A percentile compares a stretch with the other conserved stretches of the same genome.
Conservation (phyloP, 1,140 invertebrate species). For the Penaeus japonicus region DNA sequence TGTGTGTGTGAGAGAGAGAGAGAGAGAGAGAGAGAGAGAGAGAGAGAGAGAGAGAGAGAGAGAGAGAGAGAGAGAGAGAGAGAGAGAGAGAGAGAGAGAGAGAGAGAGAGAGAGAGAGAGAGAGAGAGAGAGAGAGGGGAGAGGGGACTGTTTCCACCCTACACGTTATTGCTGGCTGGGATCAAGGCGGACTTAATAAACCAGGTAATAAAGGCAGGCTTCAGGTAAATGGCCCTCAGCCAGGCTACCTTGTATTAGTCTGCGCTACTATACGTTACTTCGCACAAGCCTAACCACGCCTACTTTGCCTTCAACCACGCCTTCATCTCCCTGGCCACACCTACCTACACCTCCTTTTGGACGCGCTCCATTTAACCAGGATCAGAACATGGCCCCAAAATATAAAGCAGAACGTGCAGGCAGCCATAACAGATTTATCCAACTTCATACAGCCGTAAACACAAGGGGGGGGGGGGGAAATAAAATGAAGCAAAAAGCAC, state of each 20-base stretch:
- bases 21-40: not conserved
- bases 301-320: no score
- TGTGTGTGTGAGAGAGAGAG: not conserved
- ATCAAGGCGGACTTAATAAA: conserved; percentile 41
- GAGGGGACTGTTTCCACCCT: not conserved
- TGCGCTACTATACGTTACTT: not conserved
- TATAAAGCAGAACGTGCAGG: no score
- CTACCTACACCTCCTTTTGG: no score
- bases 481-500: no score
- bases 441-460: no score
- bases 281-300: not conserved
- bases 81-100: conserved; percentile 1
- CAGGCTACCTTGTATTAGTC: not conserved
- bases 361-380: no score
- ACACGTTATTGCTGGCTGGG: conserved; percentile 21
- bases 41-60: conserved; percentile 6
- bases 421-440: no score
- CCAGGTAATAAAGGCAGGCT: conserved; percentile 25
- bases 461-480: no score
- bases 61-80: not conserved
- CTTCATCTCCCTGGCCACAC: no score
- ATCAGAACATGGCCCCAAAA: no score
- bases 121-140: not conserved
- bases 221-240: conserved; percentile 26
- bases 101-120: not conserved